Conservation (phyloP, 2,797 vertebrate genomes). For the Poecilia picta region DNA sequence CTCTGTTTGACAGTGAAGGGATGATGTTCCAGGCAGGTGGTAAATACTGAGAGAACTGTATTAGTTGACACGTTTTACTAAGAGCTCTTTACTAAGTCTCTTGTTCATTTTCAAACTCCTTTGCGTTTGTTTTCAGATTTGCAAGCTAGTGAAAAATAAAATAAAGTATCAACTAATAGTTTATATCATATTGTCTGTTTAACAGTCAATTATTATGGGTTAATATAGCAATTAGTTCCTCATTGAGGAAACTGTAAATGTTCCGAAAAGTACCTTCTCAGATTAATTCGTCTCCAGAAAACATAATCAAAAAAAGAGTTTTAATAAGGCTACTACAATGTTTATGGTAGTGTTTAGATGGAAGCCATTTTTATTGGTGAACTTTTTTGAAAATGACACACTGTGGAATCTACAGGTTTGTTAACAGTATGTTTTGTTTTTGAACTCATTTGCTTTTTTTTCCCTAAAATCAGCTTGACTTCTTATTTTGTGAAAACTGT, state of each 20-base stretch:
- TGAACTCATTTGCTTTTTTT: not conserved
- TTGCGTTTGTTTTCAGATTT: not conserved
- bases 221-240: not conserved
- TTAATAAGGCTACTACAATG: not conserved
- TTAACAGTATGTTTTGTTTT: not conserved
- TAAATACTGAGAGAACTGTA: slow-evolving; percentile 36
- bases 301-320: not conserved
- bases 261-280: not conserved
- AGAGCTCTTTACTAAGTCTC: not conserved
- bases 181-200: not conserved
- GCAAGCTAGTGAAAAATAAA: not conserved
- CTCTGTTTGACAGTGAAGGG: slow-evolving; percentile 33
- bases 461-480: not conserved
- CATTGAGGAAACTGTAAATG: not conserved
- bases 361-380: not conserved
- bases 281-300: not conserved
- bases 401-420: not conserved
- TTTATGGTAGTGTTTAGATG: not conserved
- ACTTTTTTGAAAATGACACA: not conserved
- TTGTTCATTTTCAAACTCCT: not conserved
- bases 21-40: slow-evolving; percentile 47
- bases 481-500: not conserved
- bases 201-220: not conserved
- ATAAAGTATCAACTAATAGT: not conserved
- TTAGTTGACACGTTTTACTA: slow-evolving; percentile 7